A percentile compares a stretch with the other conserved stretches of the same genome.
phyloP scores from a whole-genome alignment of 2,888 invertebrate genomes.

The Tachystola acroxantha region DNA sequence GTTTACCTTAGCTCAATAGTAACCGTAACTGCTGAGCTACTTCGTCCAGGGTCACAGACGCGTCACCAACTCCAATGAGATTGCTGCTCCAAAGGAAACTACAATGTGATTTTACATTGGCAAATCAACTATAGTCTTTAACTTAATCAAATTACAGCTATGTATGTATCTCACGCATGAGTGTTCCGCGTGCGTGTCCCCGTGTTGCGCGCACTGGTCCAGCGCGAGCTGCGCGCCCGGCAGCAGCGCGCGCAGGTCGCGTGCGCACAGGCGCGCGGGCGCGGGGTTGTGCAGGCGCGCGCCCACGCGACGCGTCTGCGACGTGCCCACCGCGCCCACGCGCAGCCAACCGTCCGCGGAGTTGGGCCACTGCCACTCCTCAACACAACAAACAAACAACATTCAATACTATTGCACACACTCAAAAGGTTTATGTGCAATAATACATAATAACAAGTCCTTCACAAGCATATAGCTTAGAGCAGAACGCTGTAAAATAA shows the following conservation, averaged over 20 bases:
- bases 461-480: too few relatives aligned
- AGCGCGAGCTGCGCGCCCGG: conserved; percentile 28
- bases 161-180: conserved; percentile 18
- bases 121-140: too few relatives aligned
- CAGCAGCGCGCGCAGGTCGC: conserved; percentile 24
- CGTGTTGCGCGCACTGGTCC: conserved; percentile 17
- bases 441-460: too few relatives aligned
- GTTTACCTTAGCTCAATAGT: too few relatives aligned
- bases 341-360: conserved; percentile 55
- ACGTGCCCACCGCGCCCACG: conserved; percentile 82
- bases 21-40: neutral
- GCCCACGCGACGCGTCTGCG: conserved; percentile 82
- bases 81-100: too few relatives aligned
- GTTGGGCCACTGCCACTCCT: conserved; percentile 58
- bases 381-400: too few relatives aligned
- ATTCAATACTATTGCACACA: too few relatives aligned
- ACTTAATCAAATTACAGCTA: neutral
- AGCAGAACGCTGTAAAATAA: too few relatives aligned
- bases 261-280: conserved; percentile 38
- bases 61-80: too few relatives aligned
- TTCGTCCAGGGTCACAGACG: neutral
- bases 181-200: conserved; percentile 18
- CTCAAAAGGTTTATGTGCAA: too few relatives aligned
- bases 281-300: conserved; percentile 56
- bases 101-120: too few relatives aligned